Evolutionary conservation across 2,797 vertebrate species (phyloP).

Genomic region (Acropternis orthonyx): DNA sequence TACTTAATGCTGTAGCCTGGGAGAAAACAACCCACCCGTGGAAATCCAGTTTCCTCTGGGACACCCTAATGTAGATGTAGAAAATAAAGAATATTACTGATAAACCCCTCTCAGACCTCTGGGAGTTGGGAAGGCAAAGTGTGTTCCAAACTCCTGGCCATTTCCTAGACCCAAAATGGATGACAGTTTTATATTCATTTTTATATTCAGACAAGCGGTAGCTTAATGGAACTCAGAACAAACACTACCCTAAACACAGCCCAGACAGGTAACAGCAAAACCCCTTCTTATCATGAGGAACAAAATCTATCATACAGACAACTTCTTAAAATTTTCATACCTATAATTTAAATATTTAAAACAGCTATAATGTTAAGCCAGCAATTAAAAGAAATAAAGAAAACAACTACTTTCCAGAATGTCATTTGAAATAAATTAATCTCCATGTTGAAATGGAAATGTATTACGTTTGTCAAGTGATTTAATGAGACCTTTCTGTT

Average conservation of each 20-base stretch:
- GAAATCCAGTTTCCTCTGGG: neutral
- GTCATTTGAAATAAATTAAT: constrained; percentile 9
- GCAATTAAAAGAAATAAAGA: neutral
- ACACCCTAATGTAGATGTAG: neutral
- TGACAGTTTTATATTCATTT: neutral
- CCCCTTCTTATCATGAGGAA: neutral
- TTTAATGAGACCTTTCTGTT: neutral
- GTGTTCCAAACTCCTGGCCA: neutral
- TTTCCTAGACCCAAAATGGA: neutral
- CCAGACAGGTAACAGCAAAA: neutral
- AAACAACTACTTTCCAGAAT: neutral
- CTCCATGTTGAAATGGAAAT: neutral
- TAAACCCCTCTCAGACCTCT: neutral
- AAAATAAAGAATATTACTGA: neutral
- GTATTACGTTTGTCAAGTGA: neutral
- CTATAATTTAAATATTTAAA: neutral
- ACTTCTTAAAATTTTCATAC: neutral
- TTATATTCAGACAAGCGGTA: neutral
- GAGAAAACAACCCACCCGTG: neutral
- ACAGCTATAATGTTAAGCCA: neutral
- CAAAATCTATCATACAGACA: neutral
- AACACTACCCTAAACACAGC: neutral
- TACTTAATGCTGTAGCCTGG: neutral
- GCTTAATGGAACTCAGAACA: neutral
- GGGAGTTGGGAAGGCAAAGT: neutral